These are phyloP conservation scores for Entomobrya proxima DNA, from an alignment of 2,888 invertebrate genomes.

Conservation along the genomic window DNA sequence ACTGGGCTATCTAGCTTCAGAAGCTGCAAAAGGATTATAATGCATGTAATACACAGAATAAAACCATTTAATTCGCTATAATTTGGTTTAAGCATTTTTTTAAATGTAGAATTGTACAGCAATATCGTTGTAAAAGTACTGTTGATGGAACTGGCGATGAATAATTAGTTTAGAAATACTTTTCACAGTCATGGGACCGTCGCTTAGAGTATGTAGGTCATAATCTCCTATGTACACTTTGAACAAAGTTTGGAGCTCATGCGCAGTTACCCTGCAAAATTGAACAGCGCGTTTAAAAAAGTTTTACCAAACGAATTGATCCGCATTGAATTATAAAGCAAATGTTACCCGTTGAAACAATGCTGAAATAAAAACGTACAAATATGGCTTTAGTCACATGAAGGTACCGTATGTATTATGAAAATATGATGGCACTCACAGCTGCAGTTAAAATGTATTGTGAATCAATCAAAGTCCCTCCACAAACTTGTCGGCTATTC, in stretches of 20 bases:
- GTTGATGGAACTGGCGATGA: conserved; percentile 71
- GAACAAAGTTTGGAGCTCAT: conserved; percentile 76
- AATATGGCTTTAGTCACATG: not conserved
- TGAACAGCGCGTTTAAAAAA: no score
- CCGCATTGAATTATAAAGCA: no score
- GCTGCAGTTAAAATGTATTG: conserved; percentile 75
- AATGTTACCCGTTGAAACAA: conserved; percentile 75
- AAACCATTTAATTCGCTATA: not conserved
- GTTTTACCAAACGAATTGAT: not conserved
- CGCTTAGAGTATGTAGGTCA: conserved; percentile 86
- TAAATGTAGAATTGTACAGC: conserved; percentile 51
- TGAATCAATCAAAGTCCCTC: conserved; percentile 75
- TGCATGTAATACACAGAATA: not conserved
- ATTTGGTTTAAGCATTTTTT: no score
- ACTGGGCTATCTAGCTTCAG: conserved; percentile 71
- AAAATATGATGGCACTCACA: conserved; percentile 10
- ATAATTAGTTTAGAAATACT: conserved; percentile 90
- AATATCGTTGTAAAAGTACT: conserved; percentile 70
- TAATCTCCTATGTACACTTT: conserved; percentile 90
- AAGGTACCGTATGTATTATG: not conserved
- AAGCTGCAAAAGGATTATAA: conserved; percentile 46
- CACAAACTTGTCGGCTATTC: conserved; percentile 75
- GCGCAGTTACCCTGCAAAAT: conserved; percentile 11
- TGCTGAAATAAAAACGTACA: conserved; percentile 62
- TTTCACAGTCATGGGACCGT: conserved; percentile 87